Evolutionary conservation across 2,797 vertebrate genomes (phyloP), one percentile per base, ranked within the genome.

Genomic region (Eulemur coronatus): DNA sequence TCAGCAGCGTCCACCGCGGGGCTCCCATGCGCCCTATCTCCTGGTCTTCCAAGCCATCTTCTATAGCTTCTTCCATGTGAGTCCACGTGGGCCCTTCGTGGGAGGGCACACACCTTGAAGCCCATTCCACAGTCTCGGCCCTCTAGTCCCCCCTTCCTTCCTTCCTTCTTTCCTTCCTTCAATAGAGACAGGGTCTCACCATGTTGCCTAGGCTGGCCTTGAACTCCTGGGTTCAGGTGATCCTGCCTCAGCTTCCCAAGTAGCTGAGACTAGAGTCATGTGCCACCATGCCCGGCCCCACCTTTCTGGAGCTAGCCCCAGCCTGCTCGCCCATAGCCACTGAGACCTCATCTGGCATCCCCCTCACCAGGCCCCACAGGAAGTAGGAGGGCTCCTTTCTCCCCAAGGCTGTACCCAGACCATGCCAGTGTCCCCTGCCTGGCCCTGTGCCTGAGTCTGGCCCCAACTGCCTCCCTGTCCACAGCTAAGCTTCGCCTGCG

Each of bases 401-500:
- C 28, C 41, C 65, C 46, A 57, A 38, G 91, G 30, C 75, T 89
- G 30, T 20, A 41, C 43, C 48, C 59, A 48, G 65, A 30, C 41
- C 18, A 35, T 5, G 15, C 11, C 0, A 26, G 55, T 72, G 52
- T 15, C 55, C 41, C 35, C 17, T 17, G 11, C 80, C 41, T 43
- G 48, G 52, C 82, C 78, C 38, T 22, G 20, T 35, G 24, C 43
- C 84, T 28, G 46, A 65, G 26, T 7, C 2, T 80, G 61, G 22
- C 35, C 84, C 70, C 50, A 52, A 4, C 20, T 4, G 1, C 9
- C 43, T 4, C 93, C 0, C 1, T 0, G 80, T 82, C 95, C 72
- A 84, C 98, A 99, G 99, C 97, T 99, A 97, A 99, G 99, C 94
- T 99, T 99, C 0, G 99, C 99, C 86, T 99, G 99, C 0, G 99